These are phyloP conservation scores for Mormyrops boulengeri DNA, from an alignment of 2,797 vertebrate genomes.

Conservation along the genomic window DNA sequence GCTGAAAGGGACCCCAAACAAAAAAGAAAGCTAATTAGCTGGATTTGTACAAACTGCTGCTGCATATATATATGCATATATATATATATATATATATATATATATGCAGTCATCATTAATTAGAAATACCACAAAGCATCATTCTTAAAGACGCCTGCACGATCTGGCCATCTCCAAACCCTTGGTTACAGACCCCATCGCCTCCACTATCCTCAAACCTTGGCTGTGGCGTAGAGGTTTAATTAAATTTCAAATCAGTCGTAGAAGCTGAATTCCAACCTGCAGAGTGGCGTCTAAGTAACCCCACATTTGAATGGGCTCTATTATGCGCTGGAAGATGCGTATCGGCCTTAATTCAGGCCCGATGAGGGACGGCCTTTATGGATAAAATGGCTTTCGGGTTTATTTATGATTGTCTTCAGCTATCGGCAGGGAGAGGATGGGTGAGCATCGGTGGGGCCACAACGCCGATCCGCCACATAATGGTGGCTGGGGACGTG, in stretches of 20 bases:
- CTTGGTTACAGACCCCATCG: background rate
- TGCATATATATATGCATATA: background rate
- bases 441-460: slow-evolving; percentile 18
- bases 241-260: slow-evolving; percentile 50
- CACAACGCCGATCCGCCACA: background rate
- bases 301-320: slow-evolving; percentile 1
- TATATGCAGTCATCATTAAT: background rate
- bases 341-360: slow-evolving; percentile 20
- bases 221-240: slow-evolving; percentile 44
- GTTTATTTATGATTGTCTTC: slow-evolving; percentile 16
- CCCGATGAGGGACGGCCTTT: slow-evolving; percentile 9
- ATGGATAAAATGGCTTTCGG: slow-evolving; percentile 6
- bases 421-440: slow-evolving; percentile 14
- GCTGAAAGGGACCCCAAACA: background rate
- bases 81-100: background rate
- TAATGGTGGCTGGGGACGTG: background rate
- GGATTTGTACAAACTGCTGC: background rate
- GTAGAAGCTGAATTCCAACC: slow-evolving; percentile 40
- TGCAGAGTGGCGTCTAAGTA: slow-evolving; percentile 28
- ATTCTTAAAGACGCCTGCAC: background rate
- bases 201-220: slow-evolving; percentile 39
- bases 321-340: slow-evolving; percentile 20
- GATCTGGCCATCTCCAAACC: background rate
- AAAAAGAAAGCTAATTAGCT: background rate
- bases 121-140: background rate